Percentiles rank a stretch among this genome's conserved stretches.
Conservation (phyloP, 2,797 vertebrate genomes). For the Eupleurogrammus muticus region DNA sequence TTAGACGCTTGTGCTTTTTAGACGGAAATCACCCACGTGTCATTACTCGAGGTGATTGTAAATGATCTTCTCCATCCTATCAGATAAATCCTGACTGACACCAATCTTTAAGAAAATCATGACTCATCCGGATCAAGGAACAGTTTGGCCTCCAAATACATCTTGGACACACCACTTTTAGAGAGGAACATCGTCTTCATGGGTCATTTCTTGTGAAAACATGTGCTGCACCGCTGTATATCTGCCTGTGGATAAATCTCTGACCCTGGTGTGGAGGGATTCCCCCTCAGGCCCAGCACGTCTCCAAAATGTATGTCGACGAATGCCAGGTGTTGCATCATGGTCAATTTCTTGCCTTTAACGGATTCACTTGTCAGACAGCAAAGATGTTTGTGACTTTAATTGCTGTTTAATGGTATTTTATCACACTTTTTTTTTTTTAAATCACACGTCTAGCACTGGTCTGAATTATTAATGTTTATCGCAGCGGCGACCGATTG, state of each 20-base stretch:
- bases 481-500: constrained; percentile 24
- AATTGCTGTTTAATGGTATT: constrained; percentile 40
- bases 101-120: not conserved
- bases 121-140: not conserved
- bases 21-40: not conserved
- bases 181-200: constrained; percentile 40
- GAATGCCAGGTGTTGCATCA: constrained; percentile 63
- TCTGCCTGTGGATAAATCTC: constrained; percentile 47
- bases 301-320: constrained; percentile 45
- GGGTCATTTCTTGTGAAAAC: constrained; percentile 51
- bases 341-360: constrained; percentile 46
- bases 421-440: constrained; percentile 37
- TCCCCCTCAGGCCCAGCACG: constrained; percentile 45
- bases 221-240: constrained; percentile 41
- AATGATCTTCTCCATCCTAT: constrained; percentile 6
- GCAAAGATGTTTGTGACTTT: constrained; percentile 39
- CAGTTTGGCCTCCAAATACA: not conserved
- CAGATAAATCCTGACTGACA: constrained; percentile 6
- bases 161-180: constrained; percentile 7
- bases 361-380: constrained; percentile 55
- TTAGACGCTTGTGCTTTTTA: not conserved
- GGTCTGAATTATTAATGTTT: constrained; percentile 54
- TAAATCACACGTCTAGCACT: constrained; percentile 29
- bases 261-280: constrained; percentile 58
- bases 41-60: not conserved